Evolutionary conservation across 2,888 invertebrate species (phyloP).

Genomic region (Aspidapion aeneum): DNA sequence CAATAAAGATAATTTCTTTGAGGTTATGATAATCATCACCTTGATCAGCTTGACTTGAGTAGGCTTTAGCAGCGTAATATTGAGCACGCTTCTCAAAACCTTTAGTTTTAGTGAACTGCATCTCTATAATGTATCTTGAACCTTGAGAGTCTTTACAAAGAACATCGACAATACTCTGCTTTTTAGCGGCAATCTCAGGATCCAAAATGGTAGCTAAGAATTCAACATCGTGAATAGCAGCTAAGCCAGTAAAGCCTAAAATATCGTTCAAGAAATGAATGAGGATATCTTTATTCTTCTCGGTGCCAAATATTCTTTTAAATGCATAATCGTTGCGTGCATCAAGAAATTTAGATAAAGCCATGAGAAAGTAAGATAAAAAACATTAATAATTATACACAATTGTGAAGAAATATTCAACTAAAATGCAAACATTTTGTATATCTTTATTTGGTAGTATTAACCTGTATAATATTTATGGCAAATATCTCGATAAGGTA

Average conservation of each 20-base stretch:
- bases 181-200: slow-evolving; percentile 41
- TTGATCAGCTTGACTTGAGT: slow-evolving; percentile 33
- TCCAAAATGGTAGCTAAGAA: slow-evolving; percentile 46
- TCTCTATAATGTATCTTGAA: slow-evolving; percentile 14
- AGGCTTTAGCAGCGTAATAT: slow-evolving; percentile 34
- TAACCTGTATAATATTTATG: too few relatives aligned
- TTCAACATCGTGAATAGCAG: neutral
- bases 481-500: too few relatives aligned
- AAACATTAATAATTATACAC: too few relatives aligned
- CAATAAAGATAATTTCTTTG: too few relatives aligned
- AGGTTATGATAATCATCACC: too few relatives aligned
- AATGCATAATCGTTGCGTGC: slow-evolving; percentile 20
- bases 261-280: slow-evolving; percentile 1
- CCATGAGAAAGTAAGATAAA: too few relatives aligned
- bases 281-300: slow-evolving; percentile 18
- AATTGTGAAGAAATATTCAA: too few relatives aligned
- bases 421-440: too few relatives aligned
- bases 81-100: slow-evolving; percentile 31
- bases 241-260: neutral
- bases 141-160: slow-evolving; percentile 22
- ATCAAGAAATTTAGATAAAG: too few relatives aligned
- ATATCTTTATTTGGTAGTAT: too few relatives aligned
- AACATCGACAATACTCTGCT: slow-evolving; percentile 18
- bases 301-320: slow-evolving; percentile 21
- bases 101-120: slow-evolving; percentile 20